Evolutionary conservation across 1,140 invertebrate genomes (phyloP), one percentile per base, ranked within the genome.

Genomic region (Dysdera silvatica): DNA sequence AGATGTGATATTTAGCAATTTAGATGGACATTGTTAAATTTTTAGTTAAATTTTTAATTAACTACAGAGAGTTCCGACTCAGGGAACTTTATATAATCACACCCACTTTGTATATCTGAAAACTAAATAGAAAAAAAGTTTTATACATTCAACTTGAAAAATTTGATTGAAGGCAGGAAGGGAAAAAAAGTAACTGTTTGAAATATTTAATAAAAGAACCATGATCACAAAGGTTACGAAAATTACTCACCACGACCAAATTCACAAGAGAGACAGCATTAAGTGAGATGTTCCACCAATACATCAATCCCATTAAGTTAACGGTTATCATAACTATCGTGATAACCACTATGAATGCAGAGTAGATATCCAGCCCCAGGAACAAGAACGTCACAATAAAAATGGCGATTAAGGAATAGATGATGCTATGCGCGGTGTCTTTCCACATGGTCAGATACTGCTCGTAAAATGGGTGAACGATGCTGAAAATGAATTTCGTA

Each of bases 241-340:
- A 29, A 31, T 32, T 24, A 73, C 75, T 73, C 69, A 82, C 81
- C 79, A 82, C 83, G 63, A 83, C 80, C 24, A 83, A 70, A 71
- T 83, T 83, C 55, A 83, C 82, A 0, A 83, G 72, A 16, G 81
- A 81, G 5, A 83, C 72, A 16, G 82, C 82, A 68, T 83, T 83
- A 18, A 83, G 71, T 31, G 75, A 73, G 41, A 83, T 82, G 60
- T 74, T 67, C 80, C 81, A 82, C 53, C 80, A 73, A 67, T 77
- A 80, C 81, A 82, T 83, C 43, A 82, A 63, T 4, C 80, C 81
- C 68, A 82, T 72, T 53, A 83, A 72, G 69, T 79, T 76, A 6
- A 78, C 69, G 0, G 81, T 65, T 28, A 82, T 82, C 73, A 80
- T 77, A 1, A 70, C 35, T 51, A 83, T 80, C 8, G 77, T 79